phyloP scores from a whole-genome alignment of 2,797 vertebrate genomes.

The Sebastolobus alascanus region DNA sequence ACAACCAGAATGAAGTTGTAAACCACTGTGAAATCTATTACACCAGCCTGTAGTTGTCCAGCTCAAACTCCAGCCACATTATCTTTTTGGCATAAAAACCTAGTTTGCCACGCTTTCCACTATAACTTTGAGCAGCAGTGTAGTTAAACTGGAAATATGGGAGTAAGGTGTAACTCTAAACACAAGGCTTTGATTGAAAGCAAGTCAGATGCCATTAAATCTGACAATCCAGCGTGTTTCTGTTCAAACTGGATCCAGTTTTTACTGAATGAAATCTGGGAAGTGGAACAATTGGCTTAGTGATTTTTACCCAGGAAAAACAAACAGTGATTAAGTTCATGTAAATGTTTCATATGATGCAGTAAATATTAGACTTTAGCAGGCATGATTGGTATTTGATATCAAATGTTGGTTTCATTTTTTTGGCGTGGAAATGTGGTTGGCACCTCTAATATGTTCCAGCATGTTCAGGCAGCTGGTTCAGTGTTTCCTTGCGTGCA shows the following conservation, averaged over 20 bases:
- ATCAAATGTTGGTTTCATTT: neutral
- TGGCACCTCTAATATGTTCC: conserved; percentile 26
- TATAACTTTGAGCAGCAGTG: conserved; percentile 18
- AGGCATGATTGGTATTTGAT: conserved; percentile 35
- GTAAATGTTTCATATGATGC: conserved; percentile 44
- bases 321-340: conserved; percentile 39
- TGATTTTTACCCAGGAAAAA: conserved; percentile 37
- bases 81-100: conserved; percentile 19
- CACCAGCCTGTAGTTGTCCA: neutral
- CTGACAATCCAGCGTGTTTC: neutral
- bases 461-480: conserved; percentile 26
- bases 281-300: conserved; percentile 5
- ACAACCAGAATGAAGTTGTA: neutral
- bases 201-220: conserved; percentile 22
- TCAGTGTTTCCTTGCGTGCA: conserved; percentile 25
- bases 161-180: conserved; percentile 10
- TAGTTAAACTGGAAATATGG: conserved; percentile 9
- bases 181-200: conserved; percentile 17
- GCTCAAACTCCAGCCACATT: conserved; percentile 1
- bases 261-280: conserved; percentile 11
- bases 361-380: conserved; percentile 37
- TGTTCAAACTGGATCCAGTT: conserved; percentile 16
- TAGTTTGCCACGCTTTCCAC: conserved; percentile 9
- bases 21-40: neutral
- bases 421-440: conserved; percentile 13